phyloP scores from a whole-genome alignment of 2,113 vertebrate species.

The Calonectris borealis region DNA sequence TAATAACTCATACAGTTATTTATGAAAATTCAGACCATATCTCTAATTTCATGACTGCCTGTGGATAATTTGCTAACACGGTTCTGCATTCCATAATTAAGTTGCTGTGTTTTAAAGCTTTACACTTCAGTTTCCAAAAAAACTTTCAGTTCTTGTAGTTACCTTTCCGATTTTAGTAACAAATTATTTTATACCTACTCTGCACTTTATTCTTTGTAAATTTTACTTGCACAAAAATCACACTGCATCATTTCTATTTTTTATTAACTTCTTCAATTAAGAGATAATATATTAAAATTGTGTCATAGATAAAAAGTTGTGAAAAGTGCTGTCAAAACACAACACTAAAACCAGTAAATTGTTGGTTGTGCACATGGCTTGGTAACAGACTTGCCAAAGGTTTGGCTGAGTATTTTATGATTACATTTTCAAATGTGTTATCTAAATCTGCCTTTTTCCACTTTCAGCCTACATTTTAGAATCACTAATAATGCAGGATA shows the following conservation, averaged over 20 bases:
- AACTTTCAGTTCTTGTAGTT: not conserved
- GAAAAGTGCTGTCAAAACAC: not conserved
- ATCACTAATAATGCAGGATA: not conserved
- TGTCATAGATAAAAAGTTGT: not conserved
- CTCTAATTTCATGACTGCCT: constrained; percentile 35
- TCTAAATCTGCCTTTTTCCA: not conserved
- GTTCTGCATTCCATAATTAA: constrained; percentile 52
- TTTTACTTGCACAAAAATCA: not conserved
- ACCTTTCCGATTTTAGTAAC: constrained; percentile 5
- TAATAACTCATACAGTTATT: constrained; percentile 50
- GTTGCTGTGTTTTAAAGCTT: not conserved
- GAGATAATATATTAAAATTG: not conserved
- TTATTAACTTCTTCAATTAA: not conserved
- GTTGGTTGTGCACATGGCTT: not conserved
- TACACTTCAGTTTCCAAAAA: constrained; percentile 25
- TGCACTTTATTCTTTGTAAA: constrained; percentile 15
- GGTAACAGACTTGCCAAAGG: not conserved
- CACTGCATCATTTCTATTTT: not conserved
- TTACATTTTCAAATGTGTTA: not conserved
- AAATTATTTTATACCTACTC: not conserved
- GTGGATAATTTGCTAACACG: not conserved
- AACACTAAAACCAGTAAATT: not conserved
- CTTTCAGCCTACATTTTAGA: not conserved
- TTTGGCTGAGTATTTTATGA: not conserved
- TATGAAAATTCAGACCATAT: constrained; percentile 49